A percentile compares a stretch with the other conserved stretches of the same genome.
These are phyloP conservation scores for Gavialis gangeticus DNA, from an alignment of 2,113 vertebrate genomes.

Conservation along the genomic window DNA sequence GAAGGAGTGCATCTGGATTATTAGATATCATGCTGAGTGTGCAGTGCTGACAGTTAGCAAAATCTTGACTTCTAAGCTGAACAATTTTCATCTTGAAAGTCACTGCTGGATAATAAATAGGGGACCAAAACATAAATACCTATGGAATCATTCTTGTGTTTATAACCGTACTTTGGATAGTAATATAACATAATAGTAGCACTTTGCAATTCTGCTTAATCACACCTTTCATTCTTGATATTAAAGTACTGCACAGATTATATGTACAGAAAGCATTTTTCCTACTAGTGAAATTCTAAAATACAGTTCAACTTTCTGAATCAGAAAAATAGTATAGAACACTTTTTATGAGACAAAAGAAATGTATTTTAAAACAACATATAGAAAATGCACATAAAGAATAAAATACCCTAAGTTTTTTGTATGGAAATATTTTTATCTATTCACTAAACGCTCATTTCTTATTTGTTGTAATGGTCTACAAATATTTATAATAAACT, in stretches of 20 bases:
- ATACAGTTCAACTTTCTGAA: neutral
- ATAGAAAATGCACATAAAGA: neutral
- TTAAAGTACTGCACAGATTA: neutral
- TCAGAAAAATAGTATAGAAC: neutral
- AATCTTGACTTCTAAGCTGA: conserved; percentile 29
- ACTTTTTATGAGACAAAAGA: neutral
- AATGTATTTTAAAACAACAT: neutral
- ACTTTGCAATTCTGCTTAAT: neutral
- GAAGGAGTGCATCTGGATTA: conserved; percentile 58
- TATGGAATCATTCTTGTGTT: neutral
- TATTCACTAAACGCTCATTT: neutral
- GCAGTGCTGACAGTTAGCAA: conserved; percentile 52
- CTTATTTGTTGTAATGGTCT: neutral
- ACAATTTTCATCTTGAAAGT: conserved; percentile 3
- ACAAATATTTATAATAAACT: neutral
- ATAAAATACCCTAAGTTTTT: neutral
- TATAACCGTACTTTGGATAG: neutral
- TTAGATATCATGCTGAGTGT: conserved; percentile 10
- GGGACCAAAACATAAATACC: conserved; percentile 5
- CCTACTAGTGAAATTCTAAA: neutral
- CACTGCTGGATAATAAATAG: conserved; percentile 31
- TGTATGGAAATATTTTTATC: neutral
- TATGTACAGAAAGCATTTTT: neutral
- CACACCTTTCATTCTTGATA: neutral
- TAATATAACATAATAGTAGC: neutral